A percentile compares a stretch with the other conserved stretches of the same genome.
Conservation (phyloP, 2,888 invertebrate genomes). For the Plebejus anna region DNA sequence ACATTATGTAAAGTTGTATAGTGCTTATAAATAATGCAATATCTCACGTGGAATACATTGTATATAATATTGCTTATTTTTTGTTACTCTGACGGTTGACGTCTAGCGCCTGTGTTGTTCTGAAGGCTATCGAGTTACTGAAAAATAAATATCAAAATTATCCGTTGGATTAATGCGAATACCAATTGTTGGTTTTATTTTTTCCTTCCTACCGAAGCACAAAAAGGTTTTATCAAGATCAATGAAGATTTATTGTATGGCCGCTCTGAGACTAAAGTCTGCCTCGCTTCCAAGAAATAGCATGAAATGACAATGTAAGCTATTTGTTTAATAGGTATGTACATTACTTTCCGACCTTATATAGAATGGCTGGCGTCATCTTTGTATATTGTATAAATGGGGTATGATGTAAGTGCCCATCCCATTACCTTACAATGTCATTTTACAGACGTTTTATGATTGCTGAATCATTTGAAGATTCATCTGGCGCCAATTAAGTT, state of each 20-base stretch:
- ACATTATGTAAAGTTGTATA: slow-evolving; percentile 71
- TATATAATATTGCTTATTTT: slow-evolving; percentile 67
- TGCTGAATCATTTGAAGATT: neutral
- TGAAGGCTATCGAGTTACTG: slow-evolving; percentile 67
- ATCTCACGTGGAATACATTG: slow-evolving; percentile 58
- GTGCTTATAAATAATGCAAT: slow-evolving; percentile 65
- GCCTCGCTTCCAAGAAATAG: neutral
- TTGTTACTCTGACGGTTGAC: slow-evolving; percentile 68
- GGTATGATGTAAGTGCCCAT: neutral
- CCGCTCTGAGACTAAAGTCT: neutral
- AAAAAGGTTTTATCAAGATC: neutral
- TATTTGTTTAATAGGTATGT: neutral
- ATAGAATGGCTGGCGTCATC: slow-evolving; percentile 4
- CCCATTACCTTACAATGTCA: slow-evolving; percentile 9
- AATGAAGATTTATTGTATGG: neutral
- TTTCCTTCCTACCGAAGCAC: neutral
- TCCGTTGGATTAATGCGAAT: slow-evolving; percentile 73
- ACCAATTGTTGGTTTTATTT: slow-evolving; percentile 68
- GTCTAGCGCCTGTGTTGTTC: slow-evolving; percentile 70
- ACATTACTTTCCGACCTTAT: slow-evolving; percentile 4
- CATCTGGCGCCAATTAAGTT: slow-evolving; percentile 12
- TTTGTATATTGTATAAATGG: neutral
- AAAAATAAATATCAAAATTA: slow-evolving; percentile 67
- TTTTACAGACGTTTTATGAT: slow-evolving; percentile 1
- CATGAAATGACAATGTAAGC: neutral